Evolutionary conservation across 2,797 vertebrate genomes (phyloP), one percentile per base, ranked within the genome.

Genomic region (Melanotaenia trifasciata): DNA sequence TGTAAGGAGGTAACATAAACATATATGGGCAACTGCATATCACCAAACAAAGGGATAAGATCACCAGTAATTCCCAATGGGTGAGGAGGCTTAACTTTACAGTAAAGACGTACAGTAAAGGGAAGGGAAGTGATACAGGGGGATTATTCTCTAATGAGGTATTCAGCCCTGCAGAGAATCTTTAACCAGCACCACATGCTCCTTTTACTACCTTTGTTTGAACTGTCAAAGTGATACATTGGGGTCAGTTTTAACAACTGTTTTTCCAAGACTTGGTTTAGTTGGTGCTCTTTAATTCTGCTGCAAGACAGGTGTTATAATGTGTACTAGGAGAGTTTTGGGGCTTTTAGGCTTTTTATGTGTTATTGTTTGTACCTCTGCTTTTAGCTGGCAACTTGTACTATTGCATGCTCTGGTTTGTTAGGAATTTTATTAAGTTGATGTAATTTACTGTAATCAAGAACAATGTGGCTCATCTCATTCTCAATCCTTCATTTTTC

Each of bases 1-100:
- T 97, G 94, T 43, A 82, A 64, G 82, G 57, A 80, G 60, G 62
- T n/a, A 58, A 62, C n/a, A 70, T 47, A 78, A 72, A 84, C 64
- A 81, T 62, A 13, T 58, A 53, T 20, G 43, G 53, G 18, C 8
- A 35, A 13, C 24, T 59, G 32, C n/a, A 59, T 30, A 18, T 35
- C 20, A 33, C 9, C 28, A 12, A 10, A 45, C 16, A 20, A 16
- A 24, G 20, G 35, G 10, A 2, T 28, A 56, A 56, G 5, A 28
- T 28, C 6, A 28, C 53, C 11, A 24, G 8, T 47, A 16, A 43
- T 43, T 43, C 40, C 40, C 40, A 43, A 43, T n/a, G 20, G 47
- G 58, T 47, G 58, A 70, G 59, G 36, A 56, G 7, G 74, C 66
- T 5, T 9, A n/a, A n/a, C 18, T 18, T 20, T 47, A 47, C 43